Evolutionary conservation across 1,140 invertebrate genomes (phyloP), one percentile per base, ranked within the genome.

Genomic region (Zeugodacus cucurbitae): DNA sequence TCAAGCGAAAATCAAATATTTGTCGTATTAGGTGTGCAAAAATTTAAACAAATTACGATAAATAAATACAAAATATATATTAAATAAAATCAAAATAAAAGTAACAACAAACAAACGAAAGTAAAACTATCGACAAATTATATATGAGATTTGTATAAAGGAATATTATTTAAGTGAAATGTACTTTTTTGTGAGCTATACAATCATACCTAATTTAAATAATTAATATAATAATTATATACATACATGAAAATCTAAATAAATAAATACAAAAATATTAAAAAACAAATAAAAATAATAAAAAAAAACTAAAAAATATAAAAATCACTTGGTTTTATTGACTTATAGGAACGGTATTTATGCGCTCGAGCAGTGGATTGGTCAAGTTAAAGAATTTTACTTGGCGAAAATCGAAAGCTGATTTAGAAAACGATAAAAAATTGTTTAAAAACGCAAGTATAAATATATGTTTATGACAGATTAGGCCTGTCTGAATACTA

Each of bases 61-160:
- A 54, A 54, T 17, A 54, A 54, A 34, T 67, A 34, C 11, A 67
- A 67, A 29, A 29, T n/a, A 67, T 26, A 32, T 29, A 67, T 29
- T 22, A 62, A 26, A 62, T n/a, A 62, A 62, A 59, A 20, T 6
- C 17, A 4, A 54, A 58, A n/a, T n/a, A n/a, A 58, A 87, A 22
- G 59, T 22, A 26, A 29, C 29, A 87, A 87, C 29, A 87, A 64
- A 87, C 8, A 59, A 87, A 87, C 37, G 34, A 14, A 87, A 37
- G 37, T 62, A 87, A 62, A 58, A 22, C 26, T 34, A 74, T 34
- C 37, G 22, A 88, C 22, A 88, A 88, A 29, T 48, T 34, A 44
- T 48, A 54, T 54, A 41, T 44, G 44, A 70, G n/a, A 88, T 41
- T 70, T 88, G 67, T 74, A 67, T 70, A 88, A 67, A 88, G 26